These are phyloP conservation scores for Gephyroberyx darwinii DNA, from an alignment of 2,797 vertebrate species.

Conservation along the genomic window DNA sequence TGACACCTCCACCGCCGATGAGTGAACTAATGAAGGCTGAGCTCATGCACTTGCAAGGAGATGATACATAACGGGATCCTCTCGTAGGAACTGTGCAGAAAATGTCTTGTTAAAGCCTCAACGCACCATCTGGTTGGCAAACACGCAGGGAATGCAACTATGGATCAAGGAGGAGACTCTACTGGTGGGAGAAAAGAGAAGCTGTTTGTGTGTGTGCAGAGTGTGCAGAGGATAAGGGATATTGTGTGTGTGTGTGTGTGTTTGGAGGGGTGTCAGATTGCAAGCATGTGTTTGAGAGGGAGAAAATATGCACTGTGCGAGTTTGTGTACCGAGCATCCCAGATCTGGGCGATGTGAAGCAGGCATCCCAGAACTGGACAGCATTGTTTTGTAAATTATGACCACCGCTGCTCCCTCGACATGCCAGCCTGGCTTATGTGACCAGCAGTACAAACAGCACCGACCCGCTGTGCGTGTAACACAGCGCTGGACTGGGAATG, in stretches of 20 bases:
- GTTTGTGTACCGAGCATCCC: slow-evolving; percentile 12
- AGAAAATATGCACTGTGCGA: neutral
- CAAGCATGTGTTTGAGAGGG: neutral
- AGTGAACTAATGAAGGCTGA: slow-evolving; percentile 44
- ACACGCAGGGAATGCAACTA: slow-evolving; percentile 5
- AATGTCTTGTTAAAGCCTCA: neutral
- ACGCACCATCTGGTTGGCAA: neutral
- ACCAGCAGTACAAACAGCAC: slow-evolving; percentile 50
- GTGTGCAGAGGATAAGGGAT: too few species aligned
- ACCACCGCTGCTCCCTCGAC: slow-evolving; percentile 44
- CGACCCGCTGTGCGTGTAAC: slow-evolving; percentile 35
- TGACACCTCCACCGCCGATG: slow-evolving; percentile 32
- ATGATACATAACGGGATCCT: slow-evolving; percentile 22
- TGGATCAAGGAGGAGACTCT: neutral
- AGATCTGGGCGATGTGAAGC: slow-evolving; percentile 32
- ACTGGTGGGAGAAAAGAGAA: neutral
- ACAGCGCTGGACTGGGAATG: slow-evolving; percentile 41
- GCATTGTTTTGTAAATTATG: slow-evolving; percentile 52
- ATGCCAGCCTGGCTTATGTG: slow-evolving; percentile 62
- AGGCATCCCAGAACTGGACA: slow-evolving; percentile 23
- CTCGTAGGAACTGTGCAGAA: neutral
- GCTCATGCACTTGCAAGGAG: slow-evolving; percentile 12
- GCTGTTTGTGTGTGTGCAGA: neutral
- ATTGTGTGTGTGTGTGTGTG: slow-evolving; percentile 12
- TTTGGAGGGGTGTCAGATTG: neutral